phyloP scores from a whole-genome alignment of 2,113 vertebrate species.

The Nyctibius bracteatus region DNA sequence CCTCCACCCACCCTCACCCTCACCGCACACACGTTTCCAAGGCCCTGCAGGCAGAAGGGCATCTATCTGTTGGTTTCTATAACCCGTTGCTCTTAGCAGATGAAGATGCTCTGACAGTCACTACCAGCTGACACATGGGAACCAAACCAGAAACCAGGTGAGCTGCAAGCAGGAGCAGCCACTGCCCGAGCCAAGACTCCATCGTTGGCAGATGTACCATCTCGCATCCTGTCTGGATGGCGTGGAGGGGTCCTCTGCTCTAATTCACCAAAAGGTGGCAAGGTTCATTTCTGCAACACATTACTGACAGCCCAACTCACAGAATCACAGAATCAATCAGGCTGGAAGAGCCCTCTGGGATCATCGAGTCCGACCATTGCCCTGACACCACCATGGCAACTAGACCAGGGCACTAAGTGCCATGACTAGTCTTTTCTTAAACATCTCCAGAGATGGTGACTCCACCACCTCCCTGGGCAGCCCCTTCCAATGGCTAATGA shows the following conservation, averaged over 20 bases:
- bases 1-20: not conserved
- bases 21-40: fast-evolving
- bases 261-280: not conserved
- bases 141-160: not conserved
- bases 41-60: not conserved
- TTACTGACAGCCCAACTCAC: not conserved
- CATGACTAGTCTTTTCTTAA: too few species aligned
- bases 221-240: not conserved
- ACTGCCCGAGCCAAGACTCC: not conserved
- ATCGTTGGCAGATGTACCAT: not conserved
- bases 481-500: too few species aligned
- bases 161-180: not conserved
- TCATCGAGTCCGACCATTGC: too few species aligned
- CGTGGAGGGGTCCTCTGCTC: not conserved
- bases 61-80: fast-evolving
- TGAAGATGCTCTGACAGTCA: not conserved
- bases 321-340: too few species aligned
- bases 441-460: too few species aligned
- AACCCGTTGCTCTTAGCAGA: not conserved
- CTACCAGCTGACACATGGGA: not conserved
- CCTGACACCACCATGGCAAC: too few species aligned
- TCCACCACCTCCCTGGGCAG: too few species aligned
- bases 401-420: too few species aligned
- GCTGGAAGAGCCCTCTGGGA: too few species aligned
- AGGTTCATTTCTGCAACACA: not conserved